phyloP scores from a whole-genome alignment of 2,888 invertebrate genomes.

The Epicampocera succincta region DNA sequence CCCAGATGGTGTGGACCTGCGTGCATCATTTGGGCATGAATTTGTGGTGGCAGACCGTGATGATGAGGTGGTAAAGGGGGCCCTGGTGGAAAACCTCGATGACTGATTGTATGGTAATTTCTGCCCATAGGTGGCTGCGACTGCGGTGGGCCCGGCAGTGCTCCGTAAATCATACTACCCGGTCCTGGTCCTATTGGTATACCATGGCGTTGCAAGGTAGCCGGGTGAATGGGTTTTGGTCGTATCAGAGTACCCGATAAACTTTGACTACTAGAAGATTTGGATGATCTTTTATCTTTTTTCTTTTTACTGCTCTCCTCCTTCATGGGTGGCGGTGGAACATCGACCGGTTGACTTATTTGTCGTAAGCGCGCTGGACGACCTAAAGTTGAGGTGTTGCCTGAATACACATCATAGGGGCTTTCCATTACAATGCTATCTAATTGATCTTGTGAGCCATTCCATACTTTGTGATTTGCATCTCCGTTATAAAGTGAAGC shows the following conservation, averaged over 20 bases:
- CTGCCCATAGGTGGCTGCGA: slow-evolving; percentile 68
- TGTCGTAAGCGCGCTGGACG: slow-evolving; percentile 90
- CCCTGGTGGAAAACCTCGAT: slow-evolving; percentile 80
- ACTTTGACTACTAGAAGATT: slow-evolving; percentile 80
- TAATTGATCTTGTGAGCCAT: slow-evolving; percentile 89
- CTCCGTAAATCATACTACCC: slow-evolving; percentile 82
- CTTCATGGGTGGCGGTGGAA: slow-evolving; percentile 91
- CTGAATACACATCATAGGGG: slow-evolving; percentile 86
- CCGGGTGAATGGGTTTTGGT: slow-evolving; percentile 81
- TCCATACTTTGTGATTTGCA: slow-evolving; percentile 97
- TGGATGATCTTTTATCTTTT: slow-evolving; percentile 82
- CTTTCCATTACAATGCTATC: slow-evolving; percentile 84
- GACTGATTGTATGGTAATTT: slow-evolving; percentile 83
- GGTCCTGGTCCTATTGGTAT: slow-evolving; percentile 75
- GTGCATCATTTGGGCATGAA: slow-evolving; percentile 74
- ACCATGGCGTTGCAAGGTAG: slow-evolving; percentile 76
- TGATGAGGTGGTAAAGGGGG: slow-evolving; percentile 77
- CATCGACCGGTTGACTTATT: slow-evolving; percentile 89
- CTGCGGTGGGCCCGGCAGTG: slow-evolving; percentile 79
- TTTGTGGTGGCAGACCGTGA: slow-evolving; percentile 75
- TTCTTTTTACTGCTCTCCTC: slow-evolving; percentile 85
- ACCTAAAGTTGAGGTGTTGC: slow-evolving; percentile 83
- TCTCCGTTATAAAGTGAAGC: slow-evolving; percentile 93
- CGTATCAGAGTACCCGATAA: slow-evolving; percentile 81
- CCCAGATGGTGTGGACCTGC: slow-evolving; percentile 77